These are phyloP conservation scores for Phanerotoma sp. DNA, from an alignment of 2,888 invertebrate species.

Conservation along the genomic window DNA sequence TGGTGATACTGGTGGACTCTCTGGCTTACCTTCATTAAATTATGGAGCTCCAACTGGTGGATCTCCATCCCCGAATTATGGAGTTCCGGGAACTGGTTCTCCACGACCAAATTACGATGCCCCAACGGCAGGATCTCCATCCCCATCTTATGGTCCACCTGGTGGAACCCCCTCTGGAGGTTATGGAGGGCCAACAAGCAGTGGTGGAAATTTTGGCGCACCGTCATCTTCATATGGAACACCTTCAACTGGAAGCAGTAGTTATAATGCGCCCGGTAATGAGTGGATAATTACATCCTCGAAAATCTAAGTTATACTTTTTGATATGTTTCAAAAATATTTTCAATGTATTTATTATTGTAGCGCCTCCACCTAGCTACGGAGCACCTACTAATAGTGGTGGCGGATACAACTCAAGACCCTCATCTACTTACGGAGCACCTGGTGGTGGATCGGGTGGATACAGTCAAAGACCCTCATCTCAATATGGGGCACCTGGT, in stretches of 20 bases:
- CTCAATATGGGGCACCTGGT: conserved; percentile 59
- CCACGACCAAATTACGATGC: too few species aligned
- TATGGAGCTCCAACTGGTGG: conserved; percentile 50
- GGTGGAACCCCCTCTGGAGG: conserved; percentile 16
- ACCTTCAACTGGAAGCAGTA: conserved; percentile 41
- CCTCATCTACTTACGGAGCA: conserved; percentile 54
- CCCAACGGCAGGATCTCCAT: too few species aligned
- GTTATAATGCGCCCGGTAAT: too few species aligned
- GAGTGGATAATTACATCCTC: too few species aligned
- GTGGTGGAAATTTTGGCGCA: conserved; percentile 50
- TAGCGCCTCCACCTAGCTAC: conserved; percentile 36
- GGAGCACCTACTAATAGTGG: conserved; percentile 53
- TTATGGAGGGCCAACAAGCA: too few species aligned
- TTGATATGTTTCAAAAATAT: too few species aligned
- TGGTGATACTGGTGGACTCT: conserved; percentile 35
- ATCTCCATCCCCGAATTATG: conserved; percentile 40
- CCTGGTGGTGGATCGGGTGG: conserved; percentile 37
- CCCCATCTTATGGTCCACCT: too few species aligned
- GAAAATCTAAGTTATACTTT: too few species aligned
- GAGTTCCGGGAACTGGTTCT: conserved; percentile 44
- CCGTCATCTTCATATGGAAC: conserved; percentile 55
- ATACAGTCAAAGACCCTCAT: conserved; percentile 54
- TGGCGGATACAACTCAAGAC: conserved; percentile 37
- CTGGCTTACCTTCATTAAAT: conserved; percentile 57
- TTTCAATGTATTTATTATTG: too few species aligned